Percentiles rank a stretch among this genome's conserved stretches.
Conservation (phyloP, 1,140 invertebrate genomes). For the Bathynomus jamesi region DNA sequence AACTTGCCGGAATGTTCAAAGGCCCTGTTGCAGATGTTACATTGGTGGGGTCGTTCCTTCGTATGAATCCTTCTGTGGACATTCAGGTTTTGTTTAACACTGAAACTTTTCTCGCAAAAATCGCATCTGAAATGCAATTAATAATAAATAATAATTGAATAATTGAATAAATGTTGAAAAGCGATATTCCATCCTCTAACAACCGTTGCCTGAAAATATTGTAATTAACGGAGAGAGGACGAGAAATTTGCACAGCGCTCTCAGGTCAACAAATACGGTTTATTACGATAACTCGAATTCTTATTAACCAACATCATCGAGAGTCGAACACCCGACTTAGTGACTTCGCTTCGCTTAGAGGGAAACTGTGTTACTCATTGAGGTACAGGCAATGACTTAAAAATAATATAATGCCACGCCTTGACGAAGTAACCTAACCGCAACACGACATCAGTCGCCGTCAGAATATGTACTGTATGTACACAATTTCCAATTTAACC, state of each 20-base stretch:
- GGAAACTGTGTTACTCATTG: too few species aligned
- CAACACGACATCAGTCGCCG: too few species aligned
- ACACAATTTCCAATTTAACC: too few species aligned
- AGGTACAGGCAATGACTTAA: background rate
- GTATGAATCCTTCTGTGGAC: constrained; percentile 86
- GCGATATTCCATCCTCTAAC: background rate
- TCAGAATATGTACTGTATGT: too few species aligned
- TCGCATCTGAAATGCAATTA: constrained; percentile 73
- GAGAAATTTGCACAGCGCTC: too few species aligned
- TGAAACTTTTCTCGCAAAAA: constrained; percentile 84
- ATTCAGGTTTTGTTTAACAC: constrained; percentile 83
- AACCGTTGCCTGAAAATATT: background rate
- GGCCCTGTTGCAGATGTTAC: constrained; percentile 78
- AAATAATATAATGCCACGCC: background rate
- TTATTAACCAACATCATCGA: too few species aligned
- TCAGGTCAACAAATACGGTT: background rate
- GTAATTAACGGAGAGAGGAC: too few species aligned
- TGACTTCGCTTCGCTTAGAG: too few species aligned
- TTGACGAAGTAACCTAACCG: too few species aligned
- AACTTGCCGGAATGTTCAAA: constrained; percentile 88
- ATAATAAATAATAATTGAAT: background rate
- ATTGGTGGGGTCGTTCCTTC: constrained; percentile 73
- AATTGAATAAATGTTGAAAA: background rate
- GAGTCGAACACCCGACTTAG: too few species aligned
- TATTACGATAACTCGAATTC: background rate